Evolutionary conservation across 30 jellyfish, hydroid and myxozoan genomes (phyloP), one percentile per base, ranked within the genome.

Genomic region (Aurelia sp.): DNA sequence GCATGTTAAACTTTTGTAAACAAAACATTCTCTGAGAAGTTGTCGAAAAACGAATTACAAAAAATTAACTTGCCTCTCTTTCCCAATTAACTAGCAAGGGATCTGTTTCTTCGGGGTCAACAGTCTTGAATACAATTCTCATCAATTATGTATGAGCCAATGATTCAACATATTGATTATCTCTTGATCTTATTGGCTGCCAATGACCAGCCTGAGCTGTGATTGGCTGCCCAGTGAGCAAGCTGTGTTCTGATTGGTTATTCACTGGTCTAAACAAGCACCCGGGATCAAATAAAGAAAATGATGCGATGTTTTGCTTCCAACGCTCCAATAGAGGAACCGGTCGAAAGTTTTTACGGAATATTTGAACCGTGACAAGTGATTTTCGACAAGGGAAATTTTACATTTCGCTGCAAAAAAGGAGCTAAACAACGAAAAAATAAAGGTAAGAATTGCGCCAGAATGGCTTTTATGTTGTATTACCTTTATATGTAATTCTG

Each of bases 341-440:
- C 81, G 87, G 93, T 84, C 81, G 72, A 66, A 61, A 27, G 40
- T 62, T 84, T 84, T 40, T 31, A 27, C 86, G 59, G 68, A 84
- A 73, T 71, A 84, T 70, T 73, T 84, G 87, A 84, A 84, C 93
- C 93, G 93, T 84, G 93, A 64, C 76, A 84, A 62, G 50, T 21
- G 84, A 60, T 84, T 84, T 73, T 73, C 77, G 87, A 74, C 77
- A 84, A 76, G 78, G 87, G 81, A 84, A 59, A 57, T 59, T 71
- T 16, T 52, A 76, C 11, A 64, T 82, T 84, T 70, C 87, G 41
- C 31, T 67, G 87, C 44, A 72, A 84, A 81, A 60, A 65, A 18
- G 76, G 48, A 81, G 76, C 37, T 71, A 27, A 70, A 57, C 58
- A 35, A 18, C 82, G 68, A 73, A 58, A 84, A 81, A 84, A 73